phyloP scores from a whole-genome alignment of 1,140 invertebrate species.

The Magallana angulata region DNA sequence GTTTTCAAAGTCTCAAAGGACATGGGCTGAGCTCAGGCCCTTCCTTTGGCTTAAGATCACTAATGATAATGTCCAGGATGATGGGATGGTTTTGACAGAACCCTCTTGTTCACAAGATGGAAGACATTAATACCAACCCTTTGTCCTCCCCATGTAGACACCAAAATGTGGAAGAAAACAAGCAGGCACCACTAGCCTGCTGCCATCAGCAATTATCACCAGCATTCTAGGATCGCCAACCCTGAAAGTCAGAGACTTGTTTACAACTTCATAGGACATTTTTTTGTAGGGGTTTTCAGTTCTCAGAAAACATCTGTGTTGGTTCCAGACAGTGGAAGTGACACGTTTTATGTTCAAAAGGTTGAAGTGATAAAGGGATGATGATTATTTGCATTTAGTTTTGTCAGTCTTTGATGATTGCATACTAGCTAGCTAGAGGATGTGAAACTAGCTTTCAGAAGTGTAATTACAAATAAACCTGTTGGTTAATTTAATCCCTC shows the following conservation, averaged over 20 bases:
- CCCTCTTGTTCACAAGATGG: conserved; percentile 8
- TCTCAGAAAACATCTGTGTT: neutral
- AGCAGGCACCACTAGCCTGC: conserved; percentile 21
- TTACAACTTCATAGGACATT: neutral
- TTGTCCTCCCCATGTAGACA: conserved; percentile 22
- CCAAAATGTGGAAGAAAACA: neutral
- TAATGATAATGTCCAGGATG: conserved; percentile 15
- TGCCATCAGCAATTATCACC: conserved; percentile 22
- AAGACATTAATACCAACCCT: conserved; percentile 19
- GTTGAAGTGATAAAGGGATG: too few relatives aligned
- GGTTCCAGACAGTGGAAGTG: neutral
- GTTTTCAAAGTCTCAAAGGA: conserved; percentile 25
- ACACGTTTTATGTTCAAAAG: neutral
- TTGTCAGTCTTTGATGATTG: too few relatives aligned
- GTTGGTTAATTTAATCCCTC: too few relatives aligned
- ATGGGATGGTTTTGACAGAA: conserved; percentile 24
- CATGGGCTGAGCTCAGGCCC: neutral
- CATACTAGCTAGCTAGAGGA: too few relatives aligned
- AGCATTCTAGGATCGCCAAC: conserved; percentile 3
- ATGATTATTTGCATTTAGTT: too few relatives aligned
- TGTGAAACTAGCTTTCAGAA: too few relatives aligned
- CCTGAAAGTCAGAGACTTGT: neutral
- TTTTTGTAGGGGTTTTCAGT: neutral
- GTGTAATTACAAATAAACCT: too few relatives aligned
- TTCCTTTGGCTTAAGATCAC: neutral